These are phyloP conservation scores for Piscicola geometra DNA, from an alignment of 2,888 invertebrate genomes.

Conservation along the genomic window DNA sequence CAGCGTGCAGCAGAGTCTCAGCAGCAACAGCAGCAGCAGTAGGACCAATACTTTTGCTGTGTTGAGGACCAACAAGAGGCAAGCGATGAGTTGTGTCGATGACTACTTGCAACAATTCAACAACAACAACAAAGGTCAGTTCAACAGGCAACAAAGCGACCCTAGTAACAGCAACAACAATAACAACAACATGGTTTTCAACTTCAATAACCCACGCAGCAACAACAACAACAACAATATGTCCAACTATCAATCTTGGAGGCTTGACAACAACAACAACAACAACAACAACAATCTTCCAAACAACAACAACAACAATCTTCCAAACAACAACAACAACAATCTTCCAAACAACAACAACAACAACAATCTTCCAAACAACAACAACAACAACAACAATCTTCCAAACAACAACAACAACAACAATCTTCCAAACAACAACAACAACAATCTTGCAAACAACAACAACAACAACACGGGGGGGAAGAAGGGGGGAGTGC, in stretches of 20 bases:
- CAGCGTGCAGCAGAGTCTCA: too few relatives aligned
- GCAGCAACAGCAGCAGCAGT: not conserved
- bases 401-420: not conserved
- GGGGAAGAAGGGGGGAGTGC: not conserved
- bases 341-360: not conserved
- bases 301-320: not conserved
- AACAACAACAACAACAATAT: too few relatives aligned
- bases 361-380: not conserved
- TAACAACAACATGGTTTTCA: too few relatives aligned
- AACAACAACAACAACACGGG: not conserved
- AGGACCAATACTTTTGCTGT: not conserved
- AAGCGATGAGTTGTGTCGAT: not conserved
- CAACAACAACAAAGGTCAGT: not conserved
- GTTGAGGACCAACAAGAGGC: not conserved
- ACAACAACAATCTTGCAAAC: too few relatives aligned
- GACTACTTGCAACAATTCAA: conserved; percentile 9
- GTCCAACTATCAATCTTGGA: not conserved
- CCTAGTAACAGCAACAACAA: too few relatives aligned
- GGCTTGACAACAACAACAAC: not conserved
- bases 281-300: not conserved
- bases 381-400: not conserved
- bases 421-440: too few relatives aligned
- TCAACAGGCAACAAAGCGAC: too few relatives aligned
- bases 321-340: not conserved
- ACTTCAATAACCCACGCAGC: too few relatives aligned